Evolutionary conservation across 2,797 vertebrate species (phyloP).

Genomic region (Phrynocephalus forsythii): DNA sequence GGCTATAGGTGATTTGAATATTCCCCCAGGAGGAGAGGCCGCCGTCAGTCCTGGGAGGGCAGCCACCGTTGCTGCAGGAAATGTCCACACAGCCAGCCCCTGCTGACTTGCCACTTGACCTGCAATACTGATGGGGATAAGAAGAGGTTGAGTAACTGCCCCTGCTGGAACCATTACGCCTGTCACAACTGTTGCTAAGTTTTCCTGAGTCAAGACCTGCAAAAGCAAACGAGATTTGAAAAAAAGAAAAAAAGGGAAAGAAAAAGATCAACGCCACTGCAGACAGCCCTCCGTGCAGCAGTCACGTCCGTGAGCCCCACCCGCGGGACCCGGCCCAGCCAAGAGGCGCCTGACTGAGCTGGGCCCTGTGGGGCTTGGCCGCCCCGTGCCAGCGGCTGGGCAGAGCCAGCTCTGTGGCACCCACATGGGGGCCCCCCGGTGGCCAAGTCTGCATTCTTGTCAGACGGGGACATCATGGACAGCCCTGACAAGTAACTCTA

Average conservation of each 20-base stretch:
- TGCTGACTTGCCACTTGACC: slow-evolving; percentile 92
- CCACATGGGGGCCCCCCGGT: neutral
- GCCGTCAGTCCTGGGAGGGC: slow-evolving; percentile 89
- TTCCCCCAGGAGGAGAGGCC: slow-evolving; percentile 84
- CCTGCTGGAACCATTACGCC: slow-evolving; percentile 95
- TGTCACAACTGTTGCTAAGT: slow-evolving; percentile 94
- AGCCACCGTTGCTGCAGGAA: slow-evolving; percentile 92
- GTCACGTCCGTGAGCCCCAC: slow-evolving; percentile 51
- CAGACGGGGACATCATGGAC: neutral
- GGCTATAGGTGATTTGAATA: slow-evolving; percentile 92
- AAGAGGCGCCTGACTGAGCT: slow-evolving; percentile 25
- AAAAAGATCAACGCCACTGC: slow-evolving; percentile 77
- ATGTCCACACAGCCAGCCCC: slow-evolving; percentile 92
- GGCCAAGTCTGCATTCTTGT: slow-evolving; percentile 10
- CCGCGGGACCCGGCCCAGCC: slow-evolving; percentile 26
- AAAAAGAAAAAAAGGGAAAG: slow-evolving; percentile 80
- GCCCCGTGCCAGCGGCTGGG: slow-evolving; percentile 26
- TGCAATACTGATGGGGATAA: slow-evolving; percentile 95
- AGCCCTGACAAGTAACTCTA: neutral
- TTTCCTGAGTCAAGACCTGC: slow-evolving; percentile 97
- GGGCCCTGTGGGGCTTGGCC: neutral
- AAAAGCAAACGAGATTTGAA: slow-evolving; percentile 84
- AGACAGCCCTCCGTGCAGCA: slow-evolving; percentile 66
- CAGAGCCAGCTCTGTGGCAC: slow-evolving; percentile 18
- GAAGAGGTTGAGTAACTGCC: slow-evolving; percentile 92